Base-by-base conservation (phyloP, 2,797 vertebrate species). In the Lithobates pipiens region DNA sequence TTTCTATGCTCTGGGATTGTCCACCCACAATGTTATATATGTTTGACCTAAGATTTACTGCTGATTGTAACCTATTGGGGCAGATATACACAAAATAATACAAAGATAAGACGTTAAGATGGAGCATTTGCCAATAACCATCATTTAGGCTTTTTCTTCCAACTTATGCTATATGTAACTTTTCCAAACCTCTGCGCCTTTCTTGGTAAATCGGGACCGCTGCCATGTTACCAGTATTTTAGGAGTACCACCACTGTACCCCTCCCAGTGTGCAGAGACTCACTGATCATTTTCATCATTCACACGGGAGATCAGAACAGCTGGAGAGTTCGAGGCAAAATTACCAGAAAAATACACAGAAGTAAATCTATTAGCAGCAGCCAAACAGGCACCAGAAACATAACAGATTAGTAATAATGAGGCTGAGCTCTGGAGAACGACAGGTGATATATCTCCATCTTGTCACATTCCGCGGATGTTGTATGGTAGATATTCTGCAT, bases 361-460 rank as follows among this genome's bases (percentile, higher is more conserved):
- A 50, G 76, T 78, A 69, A 78, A 61, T 79, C 16, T 36, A 61
- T 61, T 61, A 74, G 70, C 75, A 68, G 57, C 85, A 74, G 85
- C 85, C 85, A 83, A 61, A 57, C 85, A 69, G 76, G 80, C 80
- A 83, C 85, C 76, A 83, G 80, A 69, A 80, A 74, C 34, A 18
- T 27, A 79, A 44, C 54, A 78, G 74, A 86, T 86, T 74, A 75
- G 85, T 79, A 86, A 75, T 86, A 83, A 86, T 83, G 76, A 86
- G 76, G 69, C 68, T 50, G 61, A 73, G 69, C 80, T 82, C 75
- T 79, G 85, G 74, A 57, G 42, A 46, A 32, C 44, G 85, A 50
- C 85, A 79, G 70, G 75, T 83, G 73, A 83, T 78, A 79, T 36
- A 79, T 86, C 80, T 83, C 69, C 76, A 83, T 83, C 85, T 54